A percentile compares a stretch with the other conserved stretches of the same genome.
Evolutionary conservation across 1,140 invertebrate species (phyloP).

Genomic region (Adoxophyes honmai): DNA sequence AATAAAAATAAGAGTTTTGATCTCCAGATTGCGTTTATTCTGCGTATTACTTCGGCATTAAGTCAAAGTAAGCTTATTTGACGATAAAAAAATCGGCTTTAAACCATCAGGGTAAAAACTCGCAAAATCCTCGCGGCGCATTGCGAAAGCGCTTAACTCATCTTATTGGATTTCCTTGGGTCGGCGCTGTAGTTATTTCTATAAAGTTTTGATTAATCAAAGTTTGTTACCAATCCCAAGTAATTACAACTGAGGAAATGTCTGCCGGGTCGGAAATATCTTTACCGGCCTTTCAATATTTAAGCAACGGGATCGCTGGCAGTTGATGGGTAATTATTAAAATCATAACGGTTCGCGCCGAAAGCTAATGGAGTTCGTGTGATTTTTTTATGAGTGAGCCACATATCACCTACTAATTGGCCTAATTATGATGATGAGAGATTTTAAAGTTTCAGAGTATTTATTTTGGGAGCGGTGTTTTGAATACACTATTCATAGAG

Average conservation of each 20-base stretch:
- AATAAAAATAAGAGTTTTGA: no score
- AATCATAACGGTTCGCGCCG: conserved; percentile 16
- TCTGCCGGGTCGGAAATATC: conserved; percentile 7
- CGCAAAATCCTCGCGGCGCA: neutral
- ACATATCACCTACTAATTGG: conserved; percentile 12
- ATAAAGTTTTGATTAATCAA: conserved; percentile 15
- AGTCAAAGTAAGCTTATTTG: no score
- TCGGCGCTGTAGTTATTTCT: conserved; percentile 12
- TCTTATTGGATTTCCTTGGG: conserved; percentile 5
- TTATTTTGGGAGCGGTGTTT: no score
- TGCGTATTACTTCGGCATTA: no score
- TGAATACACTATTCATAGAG: no score
- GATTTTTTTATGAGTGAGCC: conserved; percentile 12
- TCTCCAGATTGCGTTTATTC: no score
- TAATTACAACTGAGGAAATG: conserved; percentile 7
- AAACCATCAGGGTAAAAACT: no score
- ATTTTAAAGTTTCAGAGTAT: no score
- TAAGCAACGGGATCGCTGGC: conserved; percentile 10
- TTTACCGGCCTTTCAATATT: conserved; percentile 16
- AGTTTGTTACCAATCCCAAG: conserved; percentile 6
- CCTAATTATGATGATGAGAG: neutral
- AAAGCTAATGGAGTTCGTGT: conserved; percentile 18
- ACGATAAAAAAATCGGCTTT: no score
- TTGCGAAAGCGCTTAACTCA: neutral
- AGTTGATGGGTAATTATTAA: conserved; percentile 18